These are phyloP conservation scores for Listronotus bonariensis DNA, from an alignment of 1,140 invertebrate genomes.

Conservation along the genomic window DNA sequence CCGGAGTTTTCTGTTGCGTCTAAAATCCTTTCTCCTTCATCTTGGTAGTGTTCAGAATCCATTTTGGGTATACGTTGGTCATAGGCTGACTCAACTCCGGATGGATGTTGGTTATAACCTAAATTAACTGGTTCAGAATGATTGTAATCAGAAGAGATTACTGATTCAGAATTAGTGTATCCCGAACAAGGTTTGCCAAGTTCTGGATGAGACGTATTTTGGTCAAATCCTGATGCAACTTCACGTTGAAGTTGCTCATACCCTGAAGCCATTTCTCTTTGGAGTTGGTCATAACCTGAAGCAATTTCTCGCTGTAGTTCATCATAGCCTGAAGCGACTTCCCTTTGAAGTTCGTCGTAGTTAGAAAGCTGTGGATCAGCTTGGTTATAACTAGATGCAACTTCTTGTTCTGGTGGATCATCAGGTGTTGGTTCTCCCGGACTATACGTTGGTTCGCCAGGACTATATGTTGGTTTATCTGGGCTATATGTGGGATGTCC, in stretches of 20 bases:
- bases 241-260: conserved; percentile 7
- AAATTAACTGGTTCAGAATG: too few species aligned
- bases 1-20: too few species aligned
- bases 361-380: neutral
- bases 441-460: conserved; percentile 23
- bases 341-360: conserved; percentile 12
- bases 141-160: too few species aligned
- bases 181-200: neutral
- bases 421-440: conserved; percentile 10
- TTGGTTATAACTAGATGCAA: neutral
- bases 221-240: conserved; percentile 6
- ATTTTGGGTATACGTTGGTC: too few species aligned
- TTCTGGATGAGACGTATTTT: conserved; percentile 33
- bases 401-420: neutral
- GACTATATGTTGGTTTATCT: conserved; percentile 3
- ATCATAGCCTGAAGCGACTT: conserved; percentile 11
- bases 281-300: conserved; percentile 17
- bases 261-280: conserved; percentile 15
- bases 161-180: too few species aligned
- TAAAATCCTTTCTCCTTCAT: too few species aligned
- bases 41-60: too few species aligned
- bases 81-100: too few species aligned
- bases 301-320: neutral
- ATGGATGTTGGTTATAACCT: too few species aligned
- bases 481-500: neutral